Percentiles rank a stretch among this genome's conserved stretches.
Conservation (phyloP, 1,140 invertebrate species). For the Epicauta chinensis region DNA sequence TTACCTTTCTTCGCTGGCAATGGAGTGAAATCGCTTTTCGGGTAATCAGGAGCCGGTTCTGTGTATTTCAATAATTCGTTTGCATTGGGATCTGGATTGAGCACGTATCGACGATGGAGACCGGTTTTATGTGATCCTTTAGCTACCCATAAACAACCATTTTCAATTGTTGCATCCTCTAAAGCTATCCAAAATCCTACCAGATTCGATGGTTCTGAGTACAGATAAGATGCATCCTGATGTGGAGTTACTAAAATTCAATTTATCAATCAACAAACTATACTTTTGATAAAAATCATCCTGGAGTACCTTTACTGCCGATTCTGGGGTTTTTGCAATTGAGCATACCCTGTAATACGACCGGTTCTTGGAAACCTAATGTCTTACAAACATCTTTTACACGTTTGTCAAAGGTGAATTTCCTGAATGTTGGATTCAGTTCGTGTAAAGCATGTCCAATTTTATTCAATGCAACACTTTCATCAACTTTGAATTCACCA, state of each 20-base stretch:
- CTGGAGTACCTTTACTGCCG: conserved; percentile 74
- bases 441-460: conserved; percentile 91
- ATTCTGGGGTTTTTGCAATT: conserved; percentile 94
- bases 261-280: not conserved
- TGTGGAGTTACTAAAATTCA: conserved; percentile 66
- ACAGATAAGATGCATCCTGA: conserved; percentile 83
- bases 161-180: conserved; percentile 85
- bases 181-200: conserved; percentile 93
- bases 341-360: conserved; percentile 93
- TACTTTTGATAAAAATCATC: not conserved
- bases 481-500: conserved; percentile 68
- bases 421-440: conserved; percentile 74
- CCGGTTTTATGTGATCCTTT: conserved; percentile 84
- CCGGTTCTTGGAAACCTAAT: conserved; percentile 70
- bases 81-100: conserved; percentile 60
- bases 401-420: conserved; percentile 75
- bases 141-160: conserved; percentile 91
- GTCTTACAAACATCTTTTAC: conserved; percentile 70
- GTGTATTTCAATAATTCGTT: conserved; percentile 60
- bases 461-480: conserved; percentile 67
- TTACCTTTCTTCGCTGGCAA: conserved; percentile 74
- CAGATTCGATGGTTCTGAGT: conserved; percentile 67
- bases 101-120: conserved; percentile 63
- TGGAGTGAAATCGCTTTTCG: conserved; percentile 68
- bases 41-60: conserved; percentile 60